Conservation (phyloP, 2,113 vertebrate species). For the Microtus montanus region DNA sequence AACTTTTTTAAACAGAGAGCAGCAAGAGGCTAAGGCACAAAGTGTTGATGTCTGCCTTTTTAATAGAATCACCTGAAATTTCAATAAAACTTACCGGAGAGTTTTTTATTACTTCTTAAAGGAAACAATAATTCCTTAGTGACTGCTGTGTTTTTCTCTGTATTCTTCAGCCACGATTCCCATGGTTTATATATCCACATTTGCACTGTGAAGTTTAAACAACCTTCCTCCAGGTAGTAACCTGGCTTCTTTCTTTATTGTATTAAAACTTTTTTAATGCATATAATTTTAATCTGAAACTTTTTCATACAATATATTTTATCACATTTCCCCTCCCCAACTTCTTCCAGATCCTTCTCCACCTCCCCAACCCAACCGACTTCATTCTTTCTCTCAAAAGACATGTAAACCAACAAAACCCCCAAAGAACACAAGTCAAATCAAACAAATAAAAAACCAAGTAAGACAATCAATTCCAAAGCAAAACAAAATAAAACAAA, state of each 20-base stretch:
- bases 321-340: background rate
- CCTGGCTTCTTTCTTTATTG: background rate
- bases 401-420: background rate
- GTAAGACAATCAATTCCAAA: background rate
- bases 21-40: constrained; percentile 74
- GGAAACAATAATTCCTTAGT: background rate
- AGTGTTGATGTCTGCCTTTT: constrained; percentile 66
- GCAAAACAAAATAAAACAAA: background rate
- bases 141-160: background rate
- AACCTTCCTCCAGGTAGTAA: background rate
- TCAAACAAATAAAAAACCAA: background rate
- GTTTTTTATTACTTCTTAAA: background rate
- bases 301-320: background rate
- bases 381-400: background rate
- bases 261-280: background rate
- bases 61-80: constrained; percentile 25
- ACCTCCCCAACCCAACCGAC: background rate
- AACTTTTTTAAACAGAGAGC: constrained; percentile 75
- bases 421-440: background rate
- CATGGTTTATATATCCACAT: background rate
- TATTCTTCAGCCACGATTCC: background rate
- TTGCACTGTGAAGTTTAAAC: background rate
- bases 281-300: background rate
- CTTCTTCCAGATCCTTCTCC: background rate
- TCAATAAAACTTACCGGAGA: constrained; percentile 1